Percentiles rank a stretch among this genome's conserved stretches.
phyloP scores from a whole-genome alignment of 2,888 invertebrate species.

The Heliconius cydno region DNA sequence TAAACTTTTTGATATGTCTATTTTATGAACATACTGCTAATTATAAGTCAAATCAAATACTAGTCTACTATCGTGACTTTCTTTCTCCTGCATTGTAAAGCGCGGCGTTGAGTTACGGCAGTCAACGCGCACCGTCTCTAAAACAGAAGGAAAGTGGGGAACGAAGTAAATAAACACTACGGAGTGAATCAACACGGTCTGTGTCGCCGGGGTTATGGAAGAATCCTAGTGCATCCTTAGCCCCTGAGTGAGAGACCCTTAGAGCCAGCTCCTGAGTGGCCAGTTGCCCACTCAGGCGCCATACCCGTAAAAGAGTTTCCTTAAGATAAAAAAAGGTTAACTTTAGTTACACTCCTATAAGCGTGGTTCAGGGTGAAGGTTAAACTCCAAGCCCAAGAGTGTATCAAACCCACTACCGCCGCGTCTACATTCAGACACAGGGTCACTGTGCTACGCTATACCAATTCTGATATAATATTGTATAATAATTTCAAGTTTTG shows the following conservation, averaged over 20 bases:
- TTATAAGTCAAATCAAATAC: not conserved
- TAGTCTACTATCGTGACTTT: not conserved
- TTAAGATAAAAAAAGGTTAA: too few relatives aligned
- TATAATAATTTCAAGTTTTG: slow-evolving; percentile 1
- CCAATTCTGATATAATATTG: too few relatives aligned
- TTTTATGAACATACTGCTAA: not conserved
- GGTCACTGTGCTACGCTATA: too few relatives aligned
- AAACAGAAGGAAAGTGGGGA: not conserved
- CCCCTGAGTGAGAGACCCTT: too few relatives aligned
- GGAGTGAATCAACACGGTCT: not conserved
- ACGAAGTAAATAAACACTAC: not conserved
- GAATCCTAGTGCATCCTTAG: too few relatives aligned
- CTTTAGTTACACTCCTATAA: too few relatives aligned
- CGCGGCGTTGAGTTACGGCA: not conserved
- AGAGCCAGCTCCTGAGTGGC: too few relatives aligned
- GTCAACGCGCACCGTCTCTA: not conserved
- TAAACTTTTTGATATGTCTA: not conserved
- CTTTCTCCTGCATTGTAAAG: not conserved
- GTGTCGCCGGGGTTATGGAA: too few relatives aligned
- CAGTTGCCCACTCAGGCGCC: too few relatives aligned
- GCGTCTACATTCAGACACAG: too few relatives aligned
- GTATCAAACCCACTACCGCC: not conserved
- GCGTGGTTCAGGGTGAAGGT: too few relatives aligned
- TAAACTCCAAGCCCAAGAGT: not conserved
- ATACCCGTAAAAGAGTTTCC: too few relatives aligned